A percentile compares a stretch with the other conserved stretches of the same genome.
phyloP scores from a whole-genome alignment of 2,113 vertebrate genomes.

The Leucoraja erinaceus region DNA sequence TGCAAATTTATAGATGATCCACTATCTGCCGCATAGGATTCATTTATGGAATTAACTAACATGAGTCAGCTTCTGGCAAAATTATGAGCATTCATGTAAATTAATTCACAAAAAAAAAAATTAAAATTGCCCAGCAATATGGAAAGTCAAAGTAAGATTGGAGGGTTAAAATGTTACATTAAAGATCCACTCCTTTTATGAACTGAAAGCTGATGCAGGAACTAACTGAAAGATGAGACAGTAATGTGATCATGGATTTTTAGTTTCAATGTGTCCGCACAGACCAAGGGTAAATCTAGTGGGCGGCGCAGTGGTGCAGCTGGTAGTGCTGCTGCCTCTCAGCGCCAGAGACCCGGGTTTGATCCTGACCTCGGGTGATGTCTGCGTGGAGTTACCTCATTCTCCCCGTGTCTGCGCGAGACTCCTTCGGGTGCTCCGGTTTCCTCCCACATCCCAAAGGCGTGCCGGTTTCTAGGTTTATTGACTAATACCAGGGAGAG shows the following conservation, averaged over 20 bases:
- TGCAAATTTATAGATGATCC: not conserved
- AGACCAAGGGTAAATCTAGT: not conserved
- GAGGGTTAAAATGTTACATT: not conserved
- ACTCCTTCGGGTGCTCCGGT: too few species aligned
- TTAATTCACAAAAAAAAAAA: not conserved
- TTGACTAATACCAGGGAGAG: not conserved
- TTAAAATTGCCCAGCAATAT: not conserved
- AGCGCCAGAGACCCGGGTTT: too few species aligned
- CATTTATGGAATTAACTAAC: not conserved
- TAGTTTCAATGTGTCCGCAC: not conserved
- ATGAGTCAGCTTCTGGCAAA: not conserved
- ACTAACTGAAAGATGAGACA: not conserved
- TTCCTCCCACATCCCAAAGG: too few species aligned
- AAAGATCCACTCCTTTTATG: not conserved
- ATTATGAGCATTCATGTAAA: not conserved
- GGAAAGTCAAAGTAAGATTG: not conserved
- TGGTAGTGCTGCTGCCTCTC: too few species aligned
- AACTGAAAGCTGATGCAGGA: not conserved
- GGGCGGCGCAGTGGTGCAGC: too few species aligned
- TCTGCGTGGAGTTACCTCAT: too few species aligned
- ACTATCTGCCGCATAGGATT: not conserved
- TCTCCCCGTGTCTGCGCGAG: too few species aligned
- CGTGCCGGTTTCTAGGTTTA: too few species aligned
- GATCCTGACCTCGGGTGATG: too few species aligned
- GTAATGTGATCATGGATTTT: not conserved